Evolutionary conservation across 2,888 invertebrate species (phyloP).

Genomic region (Exocentrus adspersus): DNA sequence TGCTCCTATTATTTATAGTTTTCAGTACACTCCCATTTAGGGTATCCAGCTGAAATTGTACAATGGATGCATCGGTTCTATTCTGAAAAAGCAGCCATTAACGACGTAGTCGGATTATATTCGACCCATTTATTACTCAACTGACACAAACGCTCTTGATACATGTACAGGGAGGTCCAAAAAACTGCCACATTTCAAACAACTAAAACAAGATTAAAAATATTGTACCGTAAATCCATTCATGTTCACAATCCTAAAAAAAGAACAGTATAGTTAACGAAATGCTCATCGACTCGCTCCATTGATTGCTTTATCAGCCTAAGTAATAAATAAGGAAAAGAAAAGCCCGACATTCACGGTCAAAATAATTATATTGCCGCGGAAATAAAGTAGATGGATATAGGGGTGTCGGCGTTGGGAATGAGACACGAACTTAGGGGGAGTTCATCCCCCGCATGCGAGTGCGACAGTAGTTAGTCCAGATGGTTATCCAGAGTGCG

Average conservation of each 20-base stretch:
- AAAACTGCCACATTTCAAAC: too few species aligned
- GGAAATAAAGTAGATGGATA: slow-evolving; percentile 47
- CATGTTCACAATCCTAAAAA: too few species aligned
- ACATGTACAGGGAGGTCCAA: slow-evolving; percentile 24
- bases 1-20: slow-evolving; percentile 60
- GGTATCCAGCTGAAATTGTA: slow-evolving; percentile 32
- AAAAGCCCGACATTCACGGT: slow-evolving; percentile 46
- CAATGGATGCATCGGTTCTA: slow-evolving; percentile 18
- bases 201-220: too few species aligned
- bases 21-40: slow-evolving; percentile 55
- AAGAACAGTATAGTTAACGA: slow-evolving; percentile 4
- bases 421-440: slow-evolving; percentile 44
- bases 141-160: slow-evolving; percentile 7
- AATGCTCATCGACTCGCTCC: slow-evolving; percentile 12
- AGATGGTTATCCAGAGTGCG: slow-evolving; percentile 50
- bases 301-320: slow-evolving; percentile 24
- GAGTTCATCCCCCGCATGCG: slow-evolving; percentile 36
- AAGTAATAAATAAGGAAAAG: slow-evolving; percentile 39
- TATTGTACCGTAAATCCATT: too few species aligned
- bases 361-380: slow-evolving; percentile 58
- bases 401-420: slow-evolving; percentile 43
- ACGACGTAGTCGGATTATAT: slow-evolving; percentile 13
- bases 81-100: slow-evolving; percentile 21
- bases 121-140: slow-evolving; percentile 22
- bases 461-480: slow-evolving; percentile 53